These are phyloP conservation scores for Helarctos malayanus DNA, from an alignment of 2,797 vertebrate species.

Conservation along the genomic window DNA sequence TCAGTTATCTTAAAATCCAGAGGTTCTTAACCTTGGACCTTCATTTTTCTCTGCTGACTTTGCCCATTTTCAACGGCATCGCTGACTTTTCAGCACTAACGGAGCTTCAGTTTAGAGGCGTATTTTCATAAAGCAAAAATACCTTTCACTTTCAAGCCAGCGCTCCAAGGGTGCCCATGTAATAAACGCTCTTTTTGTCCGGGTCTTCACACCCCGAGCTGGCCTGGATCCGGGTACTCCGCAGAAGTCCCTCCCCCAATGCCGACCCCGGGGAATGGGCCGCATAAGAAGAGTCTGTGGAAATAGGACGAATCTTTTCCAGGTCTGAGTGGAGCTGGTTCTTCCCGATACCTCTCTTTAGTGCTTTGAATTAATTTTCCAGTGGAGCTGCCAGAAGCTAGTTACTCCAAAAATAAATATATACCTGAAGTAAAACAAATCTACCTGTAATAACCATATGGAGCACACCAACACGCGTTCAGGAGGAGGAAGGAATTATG, in stretches of 20 bases:
- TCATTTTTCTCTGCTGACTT: not conserved
- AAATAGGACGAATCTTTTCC: constrained; percentile 13
- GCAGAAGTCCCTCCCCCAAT: not conserved
- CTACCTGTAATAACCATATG: constrained; percentile 73
- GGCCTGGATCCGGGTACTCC: fast-evolving
- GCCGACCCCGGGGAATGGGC: not conserved
- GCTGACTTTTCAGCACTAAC: not conserved
- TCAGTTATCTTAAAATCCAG: not conserved
- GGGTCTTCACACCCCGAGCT: fast-evolving
- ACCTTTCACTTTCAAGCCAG: not conserved
- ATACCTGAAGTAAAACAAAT: constrained; percentile 71
- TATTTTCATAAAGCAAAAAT: not conserved
- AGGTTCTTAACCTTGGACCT: not conserved
- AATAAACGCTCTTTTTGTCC: not conserved
- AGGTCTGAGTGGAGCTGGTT: not conserved
- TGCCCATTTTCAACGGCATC: not conserved
- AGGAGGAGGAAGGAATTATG: constrained; percentile 49
- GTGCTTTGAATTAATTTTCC: constrained; percentile 68
- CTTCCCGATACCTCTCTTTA: constrained; percentile 14
- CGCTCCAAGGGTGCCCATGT: fast-evolving
- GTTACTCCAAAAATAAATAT: constrained; percentile 66
- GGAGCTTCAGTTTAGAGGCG: not conserved
- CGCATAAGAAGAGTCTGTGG: not conserved
- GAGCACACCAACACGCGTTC: not conserved
- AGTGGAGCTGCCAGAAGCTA: constrained; percentile 50